These are phyloP conservation scores for Gastrophryne carolinensis DNA, from an alignment of 2,797 vertebrate species.

Conservation along the genomic window DNA sequence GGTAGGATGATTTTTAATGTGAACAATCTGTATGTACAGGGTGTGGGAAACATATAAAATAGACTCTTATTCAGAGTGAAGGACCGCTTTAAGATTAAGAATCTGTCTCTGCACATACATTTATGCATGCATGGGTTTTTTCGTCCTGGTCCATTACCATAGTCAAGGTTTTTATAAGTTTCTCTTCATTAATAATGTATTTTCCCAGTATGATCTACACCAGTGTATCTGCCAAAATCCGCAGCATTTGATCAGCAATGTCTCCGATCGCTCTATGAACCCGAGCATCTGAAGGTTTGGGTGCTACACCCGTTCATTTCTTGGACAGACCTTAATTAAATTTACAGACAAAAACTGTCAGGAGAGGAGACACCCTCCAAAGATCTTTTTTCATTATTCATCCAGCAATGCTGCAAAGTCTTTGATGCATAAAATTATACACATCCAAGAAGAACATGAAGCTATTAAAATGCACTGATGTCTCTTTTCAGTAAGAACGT, in stretches of 20 bases:
- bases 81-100: no score
- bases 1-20: no score
- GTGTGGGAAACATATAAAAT: no score
- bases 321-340: slow-evolving; percentile 38
- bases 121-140: background rate
- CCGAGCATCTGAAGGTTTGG: background rate
- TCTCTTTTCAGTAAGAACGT: slow-evolving; percentile 34
- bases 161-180: background rate
- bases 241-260: background rate
- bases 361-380: background rate
- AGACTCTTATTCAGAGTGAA: no score
- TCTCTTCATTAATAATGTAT: slow-evolving; percentile 53
- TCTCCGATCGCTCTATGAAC: slow-evolving; percentile 3
- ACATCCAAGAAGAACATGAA: slow-evolving; percentile 46
- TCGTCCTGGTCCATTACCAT: background rate
- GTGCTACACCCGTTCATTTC: slow-evolving; percentile 9
- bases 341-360: slow-evolving; percentile 40
- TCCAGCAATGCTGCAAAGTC: slow-evolving; percentile 29
- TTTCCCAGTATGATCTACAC: slow-evolving; percentile 14
- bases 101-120: background rate
- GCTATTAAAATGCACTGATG: slow-evolving; percentile 48
- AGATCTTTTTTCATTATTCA: slow-evolving; percentile 29
- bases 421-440: slow-evolving; percentile 47
- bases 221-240: background rate
- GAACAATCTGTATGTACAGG: no score